Percentiles rank a stretch among this genome's conserved stretches.
Conservation (phyloP, 2,888 invertebrate species). For the Plebejus argus region DNA sequence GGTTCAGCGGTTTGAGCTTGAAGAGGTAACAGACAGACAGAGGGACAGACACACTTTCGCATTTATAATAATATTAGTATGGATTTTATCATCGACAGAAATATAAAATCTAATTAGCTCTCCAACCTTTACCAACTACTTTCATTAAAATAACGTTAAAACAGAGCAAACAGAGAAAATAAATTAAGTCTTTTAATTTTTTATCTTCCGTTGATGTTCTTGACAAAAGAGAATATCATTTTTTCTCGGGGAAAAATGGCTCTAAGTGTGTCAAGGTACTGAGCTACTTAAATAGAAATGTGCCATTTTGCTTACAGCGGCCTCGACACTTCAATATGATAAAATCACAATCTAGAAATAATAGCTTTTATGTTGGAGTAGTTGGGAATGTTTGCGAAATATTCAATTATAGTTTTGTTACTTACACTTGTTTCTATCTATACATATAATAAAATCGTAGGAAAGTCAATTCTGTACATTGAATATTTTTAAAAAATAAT, state of each 20-base stretch:
- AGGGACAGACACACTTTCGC: no score
- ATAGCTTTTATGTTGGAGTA: conserved; percentile 1
- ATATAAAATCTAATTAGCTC: neutral
- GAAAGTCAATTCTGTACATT: no score
- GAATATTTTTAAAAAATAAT: no score
- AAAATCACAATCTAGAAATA: conserved; percentile 17
- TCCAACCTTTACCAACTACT: neutral
- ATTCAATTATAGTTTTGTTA: neutral
- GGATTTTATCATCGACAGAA: neutral
- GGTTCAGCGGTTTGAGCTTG: no score
- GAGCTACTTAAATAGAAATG: conserved; percentile 17
- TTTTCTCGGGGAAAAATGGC: conserved; percentile 18
- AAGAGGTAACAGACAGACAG: no score
- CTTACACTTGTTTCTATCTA: neutral
- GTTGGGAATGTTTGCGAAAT: neutral
- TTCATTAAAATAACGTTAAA: neutral
- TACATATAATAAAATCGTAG: no score
- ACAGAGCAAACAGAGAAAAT: conserved; percentile 1
- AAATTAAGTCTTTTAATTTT: conserved; percentile 7
- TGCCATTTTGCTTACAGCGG: neutral
- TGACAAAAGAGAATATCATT: conserved; percentile 7
- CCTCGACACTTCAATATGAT: conserved; percentile 19
- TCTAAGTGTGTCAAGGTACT: conserved; percentile 26
- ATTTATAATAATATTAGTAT: no score
- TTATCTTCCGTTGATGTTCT: conserved; percentile 10